A percentile compares a stretch with the other conserved stretches of the same genome.
Evolutionary conservation across 2,797 vertebrate species (phyloP).

Genomic region (Chiroxiphia lanceolata): DNA sequence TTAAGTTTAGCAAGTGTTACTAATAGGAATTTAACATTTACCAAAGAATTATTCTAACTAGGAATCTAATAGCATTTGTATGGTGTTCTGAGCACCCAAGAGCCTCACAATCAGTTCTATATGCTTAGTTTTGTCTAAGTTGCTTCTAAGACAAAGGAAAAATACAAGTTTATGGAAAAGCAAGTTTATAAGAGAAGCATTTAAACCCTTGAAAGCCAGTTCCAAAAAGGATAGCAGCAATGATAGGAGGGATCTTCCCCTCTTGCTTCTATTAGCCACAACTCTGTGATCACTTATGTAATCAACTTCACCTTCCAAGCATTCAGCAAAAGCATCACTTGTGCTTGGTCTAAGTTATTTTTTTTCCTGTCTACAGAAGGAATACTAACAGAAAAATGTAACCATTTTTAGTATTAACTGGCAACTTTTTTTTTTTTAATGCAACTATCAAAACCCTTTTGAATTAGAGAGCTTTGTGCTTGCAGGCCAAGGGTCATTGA

Average conservation of each 20-base stretch:
- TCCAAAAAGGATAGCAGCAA: background rate
- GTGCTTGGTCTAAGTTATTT: background rate
- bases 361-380: background rate
- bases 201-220: background rate
- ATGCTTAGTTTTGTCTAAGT: conserved; percentile 39
- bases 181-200: background rate
- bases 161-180: background rate
- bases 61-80: conserved; percentile 51
- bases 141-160: conserved; percentile 12
- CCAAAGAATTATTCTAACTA: conserved; percentile 70
- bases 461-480: background rate
- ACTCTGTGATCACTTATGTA: background rate
- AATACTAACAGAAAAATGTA: background rate
- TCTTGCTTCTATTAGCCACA: background rate
- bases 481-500: background rate
- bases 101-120: conserved; percentile 33
- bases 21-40: conserved; percentile 76
- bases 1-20: conserved; percentile 72
- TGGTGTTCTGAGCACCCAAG: conserved; percentile 42
- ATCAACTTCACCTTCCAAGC: background rate
- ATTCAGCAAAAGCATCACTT: background rate
- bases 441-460: background rate
- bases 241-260: background rate
- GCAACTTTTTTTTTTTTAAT: background rate
- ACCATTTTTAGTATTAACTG: background rate